Conservation (phyloP, 35 echinoderm and acorn worm species). For the Eucidaris tribuloides region DNA sequence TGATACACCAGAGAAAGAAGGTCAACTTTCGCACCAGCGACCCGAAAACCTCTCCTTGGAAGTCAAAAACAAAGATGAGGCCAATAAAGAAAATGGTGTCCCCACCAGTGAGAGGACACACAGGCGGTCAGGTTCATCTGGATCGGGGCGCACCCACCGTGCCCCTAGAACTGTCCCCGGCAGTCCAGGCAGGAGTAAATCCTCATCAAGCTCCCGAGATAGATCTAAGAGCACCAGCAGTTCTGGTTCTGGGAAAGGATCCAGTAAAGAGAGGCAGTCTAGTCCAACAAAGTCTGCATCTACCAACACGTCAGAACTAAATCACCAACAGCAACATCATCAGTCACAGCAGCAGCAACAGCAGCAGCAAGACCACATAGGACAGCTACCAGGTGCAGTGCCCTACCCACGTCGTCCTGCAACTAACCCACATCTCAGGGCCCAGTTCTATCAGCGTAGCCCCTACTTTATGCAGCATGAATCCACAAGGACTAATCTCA, state of each 20-base stretch:
- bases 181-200: conserved; percentile 72
- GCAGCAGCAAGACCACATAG: background rate
- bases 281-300: conserved; percentile 33
- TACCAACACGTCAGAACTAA: background rate
- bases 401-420: conserved; percentile 80
- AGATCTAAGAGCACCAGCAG: conserved; percentile 86
- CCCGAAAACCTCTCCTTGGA: background rate
- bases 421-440: conserved; percentile 87
- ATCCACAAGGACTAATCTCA: conserved; percentile 36
- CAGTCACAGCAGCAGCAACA: conserved; percentile 10
- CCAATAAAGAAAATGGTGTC: conserved; percentile 11
- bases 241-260: conserved; percentile 73
- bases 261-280: conserved; percentile 60
- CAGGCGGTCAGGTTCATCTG: conserved; percentile 28
- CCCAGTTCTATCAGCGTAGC: conserved; percentile 65
- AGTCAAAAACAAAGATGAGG: conserved; percentile 13
- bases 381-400: conserved; percentile 50
- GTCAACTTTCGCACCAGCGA: background rate
- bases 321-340: conserved; percentile 1
- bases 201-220: conserved; percentile 83
- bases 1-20: conserved; percentile 5
- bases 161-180: conserved; percentile 89
- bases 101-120: background rate
- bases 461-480: conserved; percentile 92
- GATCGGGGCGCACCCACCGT: conserved; percentile 61